These are phyloP conservation scores for Microctenopoma stevenorrisi DNA, from an alignment of 2,797 vertebrate species.

Conservation along the genomic window DNA sequence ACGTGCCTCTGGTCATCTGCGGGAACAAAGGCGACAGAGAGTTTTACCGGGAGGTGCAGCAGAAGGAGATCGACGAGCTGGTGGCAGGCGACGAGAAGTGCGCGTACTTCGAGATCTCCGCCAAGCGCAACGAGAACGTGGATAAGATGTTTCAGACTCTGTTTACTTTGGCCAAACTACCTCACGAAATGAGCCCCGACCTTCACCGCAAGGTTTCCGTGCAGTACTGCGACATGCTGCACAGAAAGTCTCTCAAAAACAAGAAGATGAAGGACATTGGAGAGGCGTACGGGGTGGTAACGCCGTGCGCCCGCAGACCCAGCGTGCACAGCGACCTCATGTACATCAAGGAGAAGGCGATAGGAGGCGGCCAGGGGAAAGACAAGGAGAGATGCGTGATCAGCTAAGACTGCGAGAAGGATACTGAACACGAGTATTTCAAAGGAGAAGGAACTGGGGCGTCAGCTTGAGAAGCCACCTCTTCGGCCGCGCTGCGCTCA, in stretches of 20 bases:
- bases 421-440: constrained; percentile 16
- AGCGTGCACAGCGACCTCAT: constrained; percentile 98
- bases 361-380: constrained; percentile 87
- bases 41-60: constrained; percentile 90
- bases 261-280: constrained; percentile 86
- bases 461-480: constrained; percentile 28
- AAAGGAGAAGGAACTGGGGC: constrained; percentile 24
- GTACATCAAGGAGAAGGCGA: constrained; percentile 95
- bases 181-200: constrained; percentile 97
- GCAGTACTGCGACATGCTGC: constrained; percentile 93
- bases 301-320: constrained; percentile 93
- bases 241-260: constrained; percentile 88
- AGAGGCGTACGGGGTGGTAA: constrained; percentile 93
- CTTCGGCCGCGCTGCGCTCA: constrained; percentile 33
- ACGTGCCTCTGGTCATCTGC: constrained; percentile 95
- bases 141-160: constrained; percentile 96
- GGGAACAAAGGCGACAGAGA: constrained; percentile 96
- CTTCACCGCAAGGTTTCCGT: constrained; percentile 94
- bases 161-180: constrained; percentile 94
- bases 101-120: constrained; percentile 96
- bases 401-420: constrained; percentile 80
- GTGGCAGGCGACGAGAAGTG: constrained; percentile 90
- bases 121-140: constrained; percentile 95
- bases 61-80: constrained; percentile 91
- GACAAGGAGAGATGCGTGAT: constrained; percentile 95